Evolutionary conservation across 2,113 vertebrate species (phyloP).

Genomic region (Notarius lentiginosus): DNA sequence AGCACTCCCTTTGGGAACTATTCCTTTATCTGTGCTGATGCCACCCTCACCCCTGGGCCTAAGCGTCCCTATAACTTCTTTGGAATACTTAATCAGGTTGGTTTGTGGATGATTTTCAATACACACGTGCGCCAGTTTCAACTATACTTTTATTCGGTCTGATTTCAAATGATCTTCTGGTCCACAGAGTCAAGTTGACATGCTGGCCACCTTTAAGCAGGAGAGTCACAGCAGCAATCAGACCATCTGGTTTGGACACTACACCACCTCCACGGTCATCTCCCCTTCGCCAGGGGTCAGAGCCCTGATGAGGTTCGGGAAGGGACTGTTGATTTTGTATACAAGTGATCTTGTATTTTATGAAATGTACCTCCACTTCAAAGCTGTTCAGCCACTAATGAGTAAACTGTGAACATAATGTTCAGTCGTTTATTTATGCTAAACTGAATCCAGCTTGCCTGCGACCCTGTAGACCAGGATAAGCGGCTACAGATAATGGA

Average conservation of each 20-base stretch:
- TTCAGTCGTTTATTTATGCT: background rate
- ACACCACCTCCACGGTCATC: constrained; percentile 90
- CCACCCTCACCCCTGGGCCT: constrained; percentile 87
- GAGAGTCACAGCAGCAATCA: constrained; percentile 86
- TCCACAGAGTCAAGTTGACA: constrained; percentile 82
- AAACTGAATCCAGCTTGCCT: background rate
- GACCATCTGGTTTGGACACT: constrained; percentile 96
- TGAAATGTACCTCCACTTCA: too few relatives aligned
- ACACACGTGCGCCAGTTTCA: background rate
- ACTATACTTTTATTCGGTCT: background rate
- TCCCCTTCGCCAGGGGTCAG: constrained; percentile 86
- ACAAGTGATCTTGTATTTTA: background rate
- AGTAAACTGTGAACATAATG: background rate
- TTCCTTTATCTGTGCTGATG: constrained; percentile 92
- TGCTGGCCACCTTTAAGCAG: constrained; percentile 75
- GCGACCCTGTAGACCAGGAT: too few relatives aligned
- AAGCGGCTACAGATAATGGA: too few relatives aligned
- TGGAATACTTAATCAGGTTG: constrained; percentile 89
- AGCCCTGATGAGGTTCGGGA: constrained; percentile 82
- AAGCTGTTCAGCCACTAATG: background rate
- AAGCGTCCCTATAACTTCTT: constrained; percentile 96
- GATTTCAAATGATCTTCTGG: background rate
- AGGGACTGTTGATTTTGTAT: background rate
- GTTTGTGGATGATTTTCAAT: background rate
- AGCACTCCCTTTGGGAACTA: constrained; percentile 91